Evolutionary conservation across 2,888 invertebrate species (phyloP).

Genomic region (Rambutsinella grinnellia): DNA sequence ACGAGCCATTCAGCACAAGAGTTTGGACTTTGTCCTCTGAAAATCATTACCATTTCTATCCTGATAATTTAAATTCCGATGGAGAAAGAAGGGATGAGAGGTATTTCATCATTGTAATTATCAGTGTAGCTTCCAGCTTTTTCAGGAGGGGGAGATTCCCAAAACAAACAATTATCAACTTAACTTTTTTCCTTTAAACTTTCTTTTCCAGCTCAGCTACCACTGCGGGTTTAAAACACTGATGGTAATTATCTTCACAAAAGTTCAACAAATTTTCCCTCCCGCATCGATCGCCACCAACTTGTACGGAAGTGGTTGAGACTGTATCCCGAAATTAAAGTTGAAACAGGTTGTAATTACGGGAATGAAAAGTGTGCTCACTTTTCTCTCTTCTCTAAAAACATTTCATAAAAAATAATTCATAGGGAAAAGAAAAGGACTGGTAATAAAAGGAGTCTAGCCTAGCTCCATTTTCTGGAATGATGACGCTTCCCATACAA

Average conservation of each 20-base stretch:
- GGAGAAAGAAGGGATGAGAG: not conserved
- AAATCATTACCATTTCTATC: not conserved
- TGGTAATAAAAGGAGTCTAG: constrained; percentile 30
- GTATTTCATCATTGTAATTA: not conserved
- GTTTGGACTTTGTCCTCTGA: not conserved
- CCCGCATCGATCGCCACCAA: too few species aligned
- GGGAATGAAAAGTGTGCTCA: not conserved
- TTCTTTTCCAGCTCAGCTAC: too few species aligned
- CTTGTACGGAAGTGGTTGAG: not conserved
- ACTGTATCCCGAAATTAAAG: too few species aligned
- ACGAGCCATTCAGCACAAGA: not conserved
- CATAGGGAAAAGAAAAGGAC: constrained; percentile 15
- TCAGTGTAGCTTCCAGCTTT: too few species aligned
- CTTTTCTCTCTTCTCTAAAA: too few species aligned
- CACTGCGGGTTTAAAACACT: too few species aligned
- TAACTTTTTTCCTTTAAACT: too few species aligned
- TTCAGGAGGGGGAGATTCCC: not conserved
- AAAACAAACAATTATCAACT: too few species aligned
- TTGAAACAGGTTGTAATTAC: too few species aligned
- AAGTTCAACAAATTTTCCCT: too few species aligned
- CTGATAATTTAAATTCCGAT: not conserved
- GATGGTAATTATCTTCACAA: too few species aligned
- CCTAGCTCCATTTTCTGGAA: constrained; percentile 15
- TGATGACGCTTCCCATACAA: constrained; percentile 5
- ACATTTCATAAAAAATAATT: not conserved